Percentiles rank a stretch among this genome's conserved stretches.
These are phyloP conservation scores for Schizaphis graminum DNA, from an alignment of 2,888 invertebrate species.

Conservation along the genomic window DNA sequence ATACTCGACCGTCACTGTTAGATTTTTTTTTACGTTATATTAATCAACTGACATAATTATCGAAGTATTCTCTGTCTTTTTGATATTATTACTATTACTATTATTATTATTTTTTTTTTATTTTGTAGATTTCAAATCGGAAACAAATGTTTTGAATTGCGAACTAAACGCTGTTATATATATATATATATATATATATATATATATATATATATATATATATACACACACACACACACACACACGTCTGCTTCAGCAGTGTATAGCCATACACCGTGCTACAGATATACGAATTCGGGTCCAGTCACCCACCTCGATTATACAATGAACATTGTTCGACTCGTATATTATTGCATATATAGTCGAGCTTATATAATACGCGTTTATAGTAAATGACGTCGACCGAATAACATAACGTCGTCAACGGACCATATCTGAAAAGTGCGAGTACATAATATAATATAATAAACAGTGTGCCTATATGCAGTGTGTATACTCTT, in stretches of 20 bases:
- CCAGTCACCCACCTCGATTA: background rate
- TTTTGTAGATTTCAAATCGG: conserved; percentile 2
- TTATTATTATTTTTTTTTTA: conserved; percentile 11
- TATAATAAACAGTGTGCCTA: background rate
- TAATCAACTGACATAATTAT: conserved; percentile 48
- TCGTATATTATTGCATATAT: background rate
- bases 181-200: too few species aligned
- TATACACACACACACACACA: too few species aligned
- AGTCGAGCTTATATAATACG: background rate
- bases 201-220: too few species aligned
- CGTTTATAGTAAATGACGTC: background rate
- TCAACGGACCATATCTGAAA: background rate
- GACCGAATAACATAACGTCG: background rate
- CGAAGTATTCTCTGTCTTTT: conserved; percentile 9
- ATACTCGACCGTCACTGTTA: background rate
- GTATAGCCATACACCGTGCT: background rate
- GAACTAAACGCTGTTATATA: background rate
- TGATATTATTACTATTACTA: background rate
- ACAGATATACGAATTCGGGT: background rate
- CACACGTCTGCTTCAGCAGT: background rate
- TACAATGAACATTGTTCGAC: background rate
- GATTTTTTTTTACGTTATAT: background rate
- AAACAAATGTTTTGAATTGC: conserved; percentile 15
- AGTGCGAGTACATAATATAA: background rate
- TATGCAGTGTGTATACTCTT: background rate